Evolutionary conservation across 1,140 invertebrate genomes (phyloP).

Genomic region (Pantala flavescens): DNA sequence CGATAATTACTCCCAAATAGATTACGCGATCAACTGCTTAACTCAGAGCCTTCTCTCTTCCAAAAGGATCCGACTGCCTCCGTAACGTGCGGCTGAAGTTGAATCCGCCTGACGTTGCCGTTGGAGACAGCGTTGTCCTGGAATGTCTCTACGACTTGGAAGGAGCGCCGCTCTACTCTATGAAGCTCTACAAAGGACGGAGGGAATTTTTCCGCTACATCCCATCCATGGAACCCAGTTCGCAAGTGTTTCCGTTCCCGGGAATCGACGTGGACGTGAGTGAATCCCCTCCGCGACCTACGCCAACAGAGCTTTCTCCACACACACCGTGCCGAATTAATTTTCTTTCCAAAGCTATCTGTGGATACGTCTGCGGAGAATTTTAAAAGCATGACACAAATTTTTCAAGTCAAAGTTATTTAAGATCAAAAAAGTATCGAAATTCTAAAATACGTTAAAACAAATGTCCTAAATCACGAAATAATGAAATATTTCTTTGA

Average conservation of each 20-base stretch:
- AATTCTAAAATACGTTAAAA: too few relatives aligned
- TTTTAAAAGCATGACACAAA: too few relatives aligned
- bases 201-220: constrained; percentile 32
- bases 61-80: neutral
- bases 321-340: too few relatives aligned
- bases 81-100: constrained; percentile 37
- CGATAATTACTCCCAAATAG: too few relatives aligned
- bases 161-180: constrained; percentile 34
- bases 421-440: too few relatives aligned
- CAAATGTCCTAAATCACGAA: too few relatives aligned
- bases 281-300: constrained; percentile 15
- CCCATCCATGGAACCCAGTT: constrained; percentile 29
- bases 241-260: constrained; percentile 31
- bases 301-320: too few relatives aligned
- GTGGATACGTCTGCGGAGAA: too few relatives aligned
- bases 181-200: constrained; percentile 39
- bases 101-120: constrained; percentile 49
- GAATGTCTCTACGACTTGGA: constrained; percentile 35
- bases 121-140: constrained; percentile 29
- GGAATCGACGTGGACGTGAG: constrained; percentile 34
- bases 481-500: too few relatives aligned
- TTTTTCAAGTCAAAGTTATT: too few relatives aligned
- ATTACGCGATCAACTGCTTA: too few relatives aligned
- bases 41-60: neutral
- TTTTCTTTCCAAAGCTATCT: too few relatives aligned